A percentile compares a stretch with the other conserved stretches of the same genome.
phyloP scores from a whole-genome alignment of 2,797 vertebrate genomes.

The Nasua narica region DNA sequence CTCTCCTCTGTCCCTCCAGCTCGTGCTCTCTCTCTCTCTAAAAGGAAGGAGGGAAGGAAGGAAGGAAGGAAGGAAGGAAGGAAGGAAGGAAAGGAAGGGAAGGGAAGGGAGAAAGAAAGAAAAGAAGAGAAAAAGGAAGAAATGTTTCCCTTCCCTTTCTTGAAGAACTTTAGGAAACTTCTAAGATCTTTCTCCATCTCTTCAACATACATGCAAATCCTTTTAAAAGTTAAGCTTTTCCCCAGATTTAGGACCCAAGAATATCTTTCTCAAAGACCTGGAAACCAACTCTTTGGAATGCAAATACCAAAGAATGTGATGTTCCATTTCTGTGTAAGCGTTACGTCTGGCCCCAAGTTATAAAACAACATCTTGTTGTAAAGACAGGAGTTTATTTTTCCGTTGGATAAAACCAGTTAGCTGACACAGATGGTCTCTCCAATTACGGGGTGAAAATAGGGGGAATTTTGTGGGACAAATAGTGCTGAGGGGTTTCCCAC shows the following conservation, averaged over 20 bases:
- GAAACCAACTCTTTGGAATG: background rate
- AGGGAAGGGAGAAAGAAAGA: too few species aligned
- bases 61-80: too few species aligned
- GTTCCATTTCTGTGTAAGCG: background rate
- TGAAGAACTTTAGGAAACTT: background rate
- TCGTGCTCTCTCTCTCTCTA: background rate
- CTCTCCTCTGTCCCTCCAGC: background rate
- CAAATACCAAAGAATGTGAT: background rate
- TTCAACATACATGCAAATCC: too few species aligned
- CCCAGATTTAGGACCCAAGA: too few species aligned
- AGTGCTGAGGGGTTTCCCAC: too few species aligned
- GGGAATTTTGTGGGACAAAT: too few species aligned
- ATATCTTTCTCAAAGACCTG: background rate
- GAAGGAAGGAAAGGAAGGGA: too few species aligned
- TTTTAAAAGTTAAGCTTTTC: background rate
- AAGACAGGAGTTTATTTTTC: background rate
- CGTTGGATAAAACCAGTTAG: background rate
- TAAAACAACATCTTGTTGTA: background rate
- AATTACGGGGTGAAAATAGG: background rate
- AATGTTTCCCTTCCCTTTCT: background rate
- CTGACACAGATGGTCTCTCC: fast-evolving
- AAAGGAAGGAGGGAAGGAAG: too few species aligned
- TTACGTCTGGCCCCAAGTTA: background rate
- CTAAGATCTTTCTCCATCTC: background rate
- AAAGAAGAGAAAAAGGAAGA: background rate